These are phyloP conservation scores for Orestias chungarensis DNA, from an alignment of 2,797 vertebrate species.

Conservation along the genomic window DNA sequence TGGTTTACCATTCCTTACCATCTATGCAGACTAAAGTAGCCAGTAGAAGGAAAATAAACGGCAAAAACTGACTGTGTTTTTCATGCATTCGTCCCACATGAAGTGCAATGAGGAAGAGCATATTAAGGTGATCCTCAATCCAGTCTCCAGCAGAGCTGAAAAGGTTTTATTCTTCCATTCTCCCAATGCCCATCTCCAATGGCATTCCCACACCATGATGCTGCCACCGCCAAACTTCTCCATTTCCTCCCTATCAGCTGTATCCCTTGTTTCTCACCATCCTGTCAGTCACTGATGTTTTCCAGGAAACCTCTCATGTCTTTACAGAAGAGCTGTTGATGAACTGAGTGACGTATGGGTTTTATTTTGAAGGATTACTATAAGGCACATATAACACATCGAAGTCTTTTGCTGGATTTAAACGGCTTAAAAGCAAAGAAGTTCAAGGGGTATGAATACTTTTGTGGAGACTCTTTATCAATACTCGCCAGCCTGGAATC, in stretches of 20 bases:
- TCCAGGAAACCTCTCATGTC: not conserved
- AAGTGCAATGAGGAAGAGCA: too few species aligned
- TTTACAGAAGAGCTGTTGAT: not conserved
- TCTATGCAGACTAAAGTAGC: too few species aligned
- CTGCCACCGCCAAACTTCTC: not conserved
- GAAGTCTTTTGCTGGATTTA: not conserved
- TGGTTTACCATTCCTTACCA: not conserved
- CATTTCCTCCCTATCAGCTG: not conserved
- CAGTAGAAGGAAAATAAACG: too few species aligned
- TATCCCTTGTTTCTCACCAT: not conserved
- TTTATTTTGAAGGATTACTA: not conserved
- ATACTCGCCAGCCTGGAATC: slow-evolving; percentile 6
- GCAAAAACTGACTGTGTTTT: not conserved
- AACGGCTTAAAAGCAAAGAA: not conserved
- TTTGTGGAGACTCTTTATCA: not conserved
- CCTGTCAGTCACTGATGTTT: not conserved
- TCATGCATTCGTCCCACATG: not conserved
- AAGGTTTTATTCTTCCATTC: not conserved
- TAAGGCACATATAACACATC: not conserved
- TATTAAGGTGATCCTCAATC: not conserved
- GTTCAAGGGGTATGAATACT: not conserved
- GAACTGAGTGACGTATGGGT: not conserved
- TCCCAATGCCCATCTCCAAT: too few species aligned
- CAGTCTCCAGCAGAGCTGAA: not conserved
- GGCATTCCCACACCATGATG: not conserved